phyloP scores from a whole-genome alignment of 2,888 invertebrate genomes.

The Punctoribates punctum region DNA sequence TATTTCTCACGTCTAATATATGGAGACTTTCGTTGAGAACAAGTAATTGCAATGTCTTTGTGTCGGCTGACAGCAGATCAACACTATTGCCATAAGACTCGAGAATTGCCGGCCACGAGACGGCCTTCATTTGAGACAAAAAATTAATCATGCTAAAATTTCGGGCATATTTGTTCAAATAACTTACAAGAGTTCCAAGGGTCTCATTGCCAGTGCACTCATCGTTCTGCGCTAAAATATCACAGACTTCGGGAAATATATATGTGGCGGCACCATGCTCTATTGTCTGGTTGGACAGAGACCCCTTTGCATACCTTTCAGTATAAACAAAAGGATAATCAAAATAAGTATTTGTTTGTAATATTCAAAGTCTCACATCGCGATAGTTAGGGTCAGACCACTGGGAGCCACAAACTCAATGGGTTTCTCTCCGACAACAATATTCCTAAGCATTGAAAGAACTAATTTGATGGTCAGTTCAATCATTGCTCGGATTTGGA shows the following conservation, averaged over 20 bases:
- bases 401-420: conserved; percentile 49
- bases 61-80: conserved; percentile 48
- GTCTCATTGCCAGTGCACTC: conserved; percentile 49
- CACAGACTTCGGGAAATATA: conserved; percentile 49
- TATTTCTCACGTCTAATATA: conserved; percentile 47
- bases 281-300: conserved; percentile 47
- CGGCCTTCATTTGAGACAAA: conserved; percentile 47
- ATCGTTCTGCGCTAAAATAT: conserved; percentile 46
- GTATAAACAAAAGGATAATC: too few species aligned
- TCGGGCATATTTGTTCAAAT: not conserved
- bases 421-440: conserved; percentile 49
- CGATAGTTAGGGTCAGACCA: conserved; percentile 49
- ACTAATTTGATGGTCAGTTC: conserved; percentile 49
- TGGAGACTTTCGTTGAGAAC: conserved; percentile 48
- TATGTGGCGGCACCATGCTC: conserved; percentile 49
- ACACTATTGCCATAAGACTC: conserved; percentile 50
- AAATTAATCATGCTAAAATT: not conserved
- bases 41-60: conserved; percentile 49
- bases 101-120: conserved; percentile 50
- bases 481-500: conserved; percentile 48
- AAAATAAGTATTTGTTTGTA: too few species aligned
- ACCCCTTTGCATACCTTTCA: conserved; percentile 48
- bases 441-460: conserved; percentile 48
- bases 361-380: conserved; percentile 48
- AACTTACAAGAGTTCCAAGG: conserved; percentile 48